These are phyloP conservation scores for Scaptodrosophila latifasciaeformis DNA, from an alignment of 2,888 invertebrate genomes.

Conservation along the genomic window DNA sequence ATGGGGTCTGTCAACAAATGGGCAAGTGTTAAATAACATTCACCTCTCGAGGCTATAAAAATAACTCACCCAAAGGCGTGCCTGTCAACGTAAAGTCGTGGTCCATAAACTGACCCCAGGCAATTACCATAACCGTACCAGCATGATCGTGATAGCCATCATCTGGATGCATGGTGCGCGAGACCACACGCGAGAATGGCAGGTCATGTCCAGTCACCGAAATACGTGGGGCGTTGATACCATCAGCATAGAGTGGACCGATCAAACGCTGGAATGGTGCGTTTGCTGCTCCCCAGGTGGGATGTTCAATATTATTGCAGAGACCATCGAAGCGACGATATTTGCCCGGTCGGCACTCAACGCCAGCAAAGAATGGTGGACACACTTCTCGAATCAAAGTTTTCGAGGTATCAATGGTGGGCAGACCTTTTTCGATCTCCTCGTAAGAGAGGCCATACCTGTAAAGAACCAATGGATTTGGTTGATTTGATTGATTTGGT, in stretches of 20 bases:
- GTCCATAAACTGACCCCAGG: constrained; percentile 97
- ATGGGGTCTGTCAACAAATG: constrained; percentile 80
- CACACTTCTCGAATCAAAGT: constrained; percentile 90
- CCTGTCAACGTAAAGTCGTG: constrained; percentile 93
- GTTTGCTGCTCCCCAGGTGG: constrained; percentile 91
- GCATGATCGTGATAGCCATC: constrained; percentile 95
- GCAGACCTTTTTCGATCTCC: constrained; percentile 90
- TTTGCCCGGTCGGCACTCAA: constrained; percentile 91
- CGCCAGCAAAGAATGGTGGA: constrained; percentile 90
- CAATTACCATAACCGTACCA: constrained; percentile 91
- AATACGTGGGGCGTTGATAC: constrained; percentile 88
- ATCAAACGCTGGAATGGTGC: constrained; percentile 87
- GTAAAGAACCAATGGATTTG: constrained; percentile 35
- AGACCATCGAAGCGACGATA: constrained; percentile 91
- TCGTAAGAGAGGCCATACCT: constrained; percentile 90
- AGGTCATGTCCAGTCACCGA: constrained; percentile 85
- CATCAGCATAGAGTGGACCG: constrained; percentile 89
- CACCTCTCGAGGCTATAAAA: too few species aligned
- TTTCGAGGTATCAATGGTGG: constrained; percentile 90
- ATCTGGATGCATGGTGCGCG: constrained; percentile 93
- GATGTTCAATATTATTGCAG: constrained; percentile 91
- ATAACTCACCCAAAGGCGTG: constrained; percentile 85
- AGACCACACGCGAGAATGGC: constrained; percentile 89
- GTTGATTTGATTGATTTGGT: not conserved
- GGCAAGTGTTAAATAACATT: not conserved